Evolutionary conservation across 2,888 invertebrate species (phyloP), one percentile per base, ranked within the genome.

Genomic region (Hirtodrosophila cameraria): DNA sequence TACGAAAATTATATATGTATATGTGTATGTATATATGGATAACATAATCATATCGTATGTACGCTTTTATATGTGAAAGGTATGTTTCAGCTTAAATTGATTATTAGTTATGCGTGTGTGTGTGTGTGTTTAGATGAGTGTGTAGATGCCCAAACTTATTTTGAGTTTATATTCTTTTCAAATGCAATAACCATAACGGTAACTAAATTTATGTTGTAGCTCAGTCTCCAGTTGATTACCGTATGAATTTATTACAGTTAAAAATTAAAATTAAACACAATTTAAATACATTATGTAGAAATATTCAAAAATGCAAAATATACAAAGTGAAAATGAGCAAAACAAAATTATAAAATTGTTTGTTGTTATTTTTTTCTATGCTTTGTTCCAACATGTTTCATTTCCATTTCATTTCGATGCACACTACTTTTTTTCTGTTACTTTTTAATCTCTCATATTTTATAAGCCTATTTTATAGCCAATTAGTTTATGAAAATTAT

Each of bases 171-270:
- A 31, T 52, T 27, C 31, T 31, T 45, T 67, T 48, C 45, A 77
- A 69, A 65, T 83, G 86, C 67, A 72, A 75, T 78, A 87, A 87
- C 86, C 82, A 86, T 71, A 79, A 81, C 88, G 89, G 86, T 83
- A 89, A 89, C 88, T 88, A 88, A 89, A 89, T 88, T 70, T 77
- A 89, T 89, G 89, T 90, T 90, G 90, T 90, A 90, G 88, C 89
- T 90, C 90, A 90, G 89, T 89, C 89, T 90, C 90, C 89, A 90
- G 87, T 84, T 85, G 85, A 88, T 89, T 89, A 88, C 88, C 89
- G 90, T 73, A 48, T 68, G 48, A 59, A 64, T 80, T 78, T 72
- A 79, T 70, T 86, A 66, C 74, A 77, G 52, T 63, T 72, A 73
- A 69, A 57, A 62, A 57, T 39, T 55, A 59, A 57, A 38, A 42